phyloP scores from a whole-genome alignment of 1,140 invertebrate genomes.

The Maconellicoccus hirsutus region DNA sequence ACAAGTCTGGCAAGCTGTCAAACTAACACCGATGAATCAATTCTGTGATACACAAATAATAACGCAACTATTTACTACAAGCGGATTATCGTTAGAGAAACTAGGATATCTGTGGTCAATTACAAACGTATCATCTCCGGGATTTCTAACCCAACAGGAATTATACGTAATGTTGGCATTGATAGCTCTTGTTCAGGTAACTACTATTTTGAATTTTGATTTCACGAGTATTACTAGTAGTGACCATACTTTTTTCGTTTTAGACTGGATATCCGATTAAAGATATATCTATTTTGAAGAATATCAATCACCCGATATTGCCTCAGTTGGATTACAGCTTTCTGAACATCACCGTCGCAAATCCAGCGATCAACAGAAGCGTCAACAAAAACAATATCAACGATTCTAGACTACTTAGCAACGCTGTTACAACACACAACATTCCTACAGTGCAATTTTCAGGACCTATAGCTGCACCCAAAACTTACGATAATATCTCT shows the following conservation, averaged over 20 bases:
- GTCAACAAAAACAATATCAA: not conserved
- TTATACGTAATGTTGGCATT: conserved; percentile 47
- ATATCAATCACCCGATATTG: conserved; percentile 25
- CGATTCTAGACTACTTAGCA: not conserved
- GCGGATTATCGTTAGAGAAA: conserved; percentile 44
- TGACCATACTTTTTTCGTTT: conserved; percentile 12
- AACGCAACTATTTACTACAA: conserved; percentile 47
- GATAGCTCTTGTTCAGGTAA: conserved; percentile 48
- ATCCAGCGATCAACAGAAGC: conserved; percentile 18
- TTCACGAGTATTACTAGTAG: not conserved
- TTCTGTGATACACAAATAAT: conserved; percentile 47
- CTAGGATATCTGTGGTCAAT: conserved; percentile 52
- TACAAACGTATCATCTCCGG: conserved; percentile 46
- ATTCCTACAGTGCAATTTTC: not conserved
- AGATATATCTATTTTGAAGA: conserved; percentile 23
- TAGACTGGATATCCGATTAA: conserved; percentile 25
- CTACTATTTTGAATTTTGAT: too few relatives aligned
- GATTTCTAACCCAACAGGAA: conserved; percentile 47
- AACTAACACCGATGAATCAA: conserved; percentile 33
- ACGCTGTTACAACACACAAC: not conserved
- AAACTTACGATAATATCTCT: not conserved
- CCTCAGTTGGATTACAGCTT: conserved; percentile 25
- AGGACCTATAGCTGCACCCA: not conserved
- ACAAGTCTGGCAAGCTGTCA: conserved; percentile 39
- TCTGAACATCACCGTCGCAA: conserved; percentile 22